These are phyloP conservation scores for Chironomus riparius DNA, from an alignment of 2,888 invertebrate species.

Conservation along the genomic window DNA sequence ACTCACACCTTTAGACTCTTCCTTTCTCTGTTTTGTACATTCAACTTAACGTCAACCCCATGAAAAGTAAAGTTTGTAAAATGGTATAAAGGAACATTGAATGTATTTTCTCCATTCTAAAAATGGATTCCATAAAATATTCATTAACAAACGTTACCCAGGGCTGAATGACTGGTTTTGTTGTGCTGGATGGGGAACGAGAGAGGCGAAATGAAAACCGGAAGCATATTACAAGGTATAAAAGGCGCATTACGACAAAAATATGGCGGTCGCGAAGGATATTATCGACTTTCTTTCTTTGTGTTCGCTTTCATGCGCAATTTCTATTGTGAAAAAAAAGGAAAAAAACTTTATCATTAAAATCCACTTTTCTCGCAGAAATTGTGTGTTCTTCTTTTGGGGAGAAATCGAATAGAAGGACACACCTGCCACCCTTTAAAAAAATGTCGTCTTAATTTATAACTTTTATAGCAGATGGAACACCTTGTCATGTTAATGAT, in stretches of 20 bases:
- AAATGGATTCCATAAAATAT: constrained; percentile 18
- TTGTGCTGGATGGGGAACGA: not conserved
- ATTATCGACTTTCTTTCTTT: not conserved
- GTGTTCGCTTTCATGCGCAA: not conserved
- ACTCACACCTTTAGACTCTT: too few species aligned
- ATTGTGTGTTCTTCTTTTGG: too few species aligned
- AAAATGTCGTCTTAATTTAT: too few species aligned
- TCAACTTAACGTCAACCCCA: too few species aligned
- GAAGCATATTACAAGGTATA: constrained; percentile 20
- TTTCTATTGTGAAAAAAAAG: not conserved
- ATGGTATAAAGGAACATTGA: too few species aligned
- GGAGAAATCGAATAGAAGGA: too few species aligned
- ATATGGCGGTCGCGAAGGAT: not conserved
- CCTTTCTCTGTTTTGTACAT: too few species aligned
- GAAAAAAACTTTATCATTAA: not conserved
- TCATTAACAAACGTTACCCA: constrained; percentile 8
- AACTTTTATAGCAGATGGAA: too few species aligned
- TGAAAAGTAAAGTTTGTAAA: too few species aligned
- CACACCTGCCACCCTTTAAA: too few species aligned
- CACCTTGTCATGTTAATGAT: too few species aligned
- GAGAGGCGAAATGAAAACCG: constrained; percentile 9
- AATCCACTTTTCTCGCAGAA: too few species aligned
- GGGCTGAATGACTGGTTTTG: not conserved
- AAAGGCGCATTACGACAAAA: not conserved
- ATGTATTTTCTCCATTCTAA: not conserved